phyloP scores from a whole-genome alignment of 1,140 invertebrate genomes.

The Xylocopa sonorina region DNA sequence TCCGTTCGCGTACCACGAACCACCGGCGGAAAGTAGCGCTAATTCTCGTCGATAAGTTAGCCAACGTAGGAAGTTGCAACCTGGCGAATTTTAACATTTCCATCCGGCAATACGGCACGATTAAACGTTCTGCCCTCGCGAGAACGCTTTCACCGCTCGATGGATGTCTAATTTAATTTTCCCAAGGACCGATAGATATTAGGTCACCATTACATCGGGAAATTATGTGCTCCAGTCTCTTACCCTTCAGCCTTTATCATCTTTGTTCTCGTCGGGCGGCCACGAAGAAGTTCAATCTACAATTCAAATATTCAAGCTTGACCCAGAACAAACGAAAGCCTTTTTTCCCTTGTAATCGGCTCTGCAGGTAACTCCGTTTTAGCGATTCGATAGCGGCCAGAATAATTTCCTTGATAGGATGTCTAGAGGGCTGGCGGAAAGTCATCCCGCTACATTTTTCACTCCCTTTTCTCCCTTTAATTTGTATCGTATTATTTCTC shows the following conservation, averaged over 20 bases:
- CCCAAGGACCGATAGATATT: conserved; percentile 1
- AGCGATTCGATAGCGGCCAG: neutral
- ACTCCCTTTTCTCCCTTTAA: too few relatives aligned
- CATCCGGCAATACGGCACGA: neutral
- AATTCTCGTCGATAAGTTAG: neutral
- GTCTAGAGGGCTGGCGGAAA: too few relatives aligned
- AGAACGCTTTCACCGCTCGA: neutral
- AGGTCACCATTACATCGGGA: conserved; percentile 7
- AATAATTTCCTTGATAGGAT: conserved; percentile 17
- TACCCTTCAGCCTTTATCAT: neutral
- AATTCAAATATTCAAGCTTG: conserved; percentile 30
- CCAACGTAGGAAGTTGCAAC: neutral
- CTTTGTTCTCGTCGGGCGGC: neutral
- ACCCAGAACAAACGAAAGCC: conserved; percentile 29
- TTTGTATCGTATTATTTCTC: too few relatives aligned
- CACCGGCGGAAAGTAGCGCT: neutral
- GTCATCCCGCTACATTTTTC: too few relatives aligned
- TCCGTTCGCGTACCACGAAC: too few relatives aligned
- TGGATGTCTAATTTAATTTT: conserved; percentile 25
- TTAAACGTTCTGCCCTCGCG: neutral
- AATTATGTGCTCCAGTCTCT: neutral
- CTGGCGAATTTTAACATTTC: neutral
- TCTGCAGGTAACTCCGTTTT: neutral
- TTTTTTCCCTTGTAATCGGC: neutral
- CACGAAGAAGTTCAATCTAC: conserved; percentile 26